These are phyloP conservation scores for Anastrepha obliqua DNA, from an alignment of 1,140 invertebrate species.

Conservation along the genomic window DNA sequence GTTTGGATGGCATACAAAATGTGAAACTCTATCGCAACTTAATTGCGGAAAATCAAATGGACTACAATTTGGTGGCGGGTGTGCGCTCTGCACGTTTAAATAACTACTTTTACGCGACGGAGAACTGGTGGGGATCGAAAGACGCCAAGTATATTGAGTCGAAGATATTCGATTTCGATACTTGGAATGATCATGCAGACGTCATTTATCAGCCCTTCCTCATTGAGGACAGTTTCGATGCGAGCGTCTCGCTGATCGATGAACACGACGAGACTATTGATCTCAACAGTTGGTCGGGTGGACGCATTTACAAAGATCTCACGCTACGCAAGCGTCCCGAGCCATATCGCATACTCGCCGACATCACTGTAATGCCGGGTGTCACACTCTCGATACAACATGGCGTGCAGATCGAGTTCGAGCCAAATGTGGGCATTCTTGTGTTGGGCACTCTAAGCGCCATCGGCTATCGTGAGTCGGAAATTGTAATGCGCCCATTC, in stretches of 20 bases:
- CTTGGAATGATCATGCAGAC: constrained; percentile 98
- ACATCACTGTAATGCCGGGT: constrained; percentile 97
- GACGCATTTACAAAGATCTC: constrained; percentile 86
- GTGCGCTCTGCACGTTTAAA: constrained; percentile 91
- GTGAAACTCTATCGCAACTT: constrained; percentile 93
- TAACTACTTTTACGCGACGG: constrained; percentile 89
- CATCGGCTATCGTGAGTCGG: constrained; percentile 84
- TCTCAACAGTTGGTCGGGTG: constrained; percentile 83
- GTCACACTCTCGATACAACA: constrained; percentile 90
- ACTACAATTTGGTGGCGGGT: constrained; percentile 95
- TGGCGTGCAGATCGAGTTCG: constrained; percentile 95
- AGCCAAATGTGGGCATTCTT: constrained; percentile 96
- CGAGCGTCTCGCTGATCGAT: constrained; percentile 84
- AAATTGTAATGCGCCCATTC: constrained; percentile 90
- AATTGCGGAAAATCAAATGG: constrained; percentile 89
- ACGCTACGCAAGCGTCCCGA: constrained; percentile 80
- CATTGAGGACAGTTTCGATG: constrained; percentile 83
- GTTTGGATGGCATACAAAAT: constrained; percentile 95
- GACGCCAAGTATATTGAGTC: constrained; percentile 84
- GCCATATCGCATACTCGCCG: constrained; percentile 91
- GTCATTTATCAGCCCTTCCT: constrained; percentile 93
- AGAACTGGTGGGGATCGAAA: constrained; percentile 97
- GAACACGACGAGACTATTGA: constrained; percentile 67
- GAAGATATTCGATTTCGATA: constrained; percentile 98
- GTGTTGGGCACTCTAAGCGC: constrained; percentile 95